Evolutionary conservation across 2,113 vertebrate species (phyloP).

Genomic region (Orthochromis malagaraziensis): DNA sequence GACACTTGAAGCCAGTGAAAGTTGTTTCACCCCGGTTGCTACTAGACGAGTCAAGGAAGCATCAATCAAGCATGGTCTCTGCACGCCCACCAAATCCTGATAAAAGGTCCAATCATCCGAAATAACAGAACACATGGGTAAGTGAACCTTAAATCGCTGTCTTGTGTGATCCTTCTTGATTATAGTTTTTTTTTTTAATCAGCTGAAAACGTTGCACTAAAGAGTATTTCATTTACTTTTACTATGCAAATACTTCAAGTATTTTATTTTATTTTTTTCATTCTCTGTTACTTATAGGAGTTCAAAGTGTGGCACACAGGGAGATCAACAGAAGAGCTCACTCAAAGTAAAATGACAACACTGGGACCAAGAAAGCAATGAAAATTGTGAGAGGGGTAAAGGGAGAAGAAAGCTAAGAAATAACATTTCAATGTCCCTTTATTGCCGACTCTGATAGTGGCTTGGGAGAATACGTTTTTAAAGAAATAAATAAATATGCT

Average conservation of each 20-base stretch:
- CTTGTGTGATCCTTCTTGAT: neutral
- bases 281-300: neutral
- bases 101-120: neutral
- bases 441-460: conserved; percentile 19
- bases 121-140: neutral
- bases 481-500: conserved; percentile 27
- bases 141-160: neutral
- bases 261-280: neutral
- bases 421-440: conserved; percentile 17
- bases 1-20: neutral
- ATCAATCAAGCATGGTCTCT: neutral
- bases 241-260: neutral
- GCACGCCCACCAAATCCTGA: neutral
- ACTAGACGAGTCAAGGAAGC: neutral
- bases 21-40: neutral
- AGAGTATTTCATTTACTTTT: neutral
- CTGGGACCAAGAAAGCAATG: neutral
- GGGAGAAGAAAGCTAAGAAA: neutral
- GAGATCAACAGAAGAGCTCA: neutral
- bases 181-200: neutral
- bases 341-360: neutral
- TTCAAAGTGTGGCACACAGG: neutral
- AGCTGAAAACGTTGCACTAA: neutral
- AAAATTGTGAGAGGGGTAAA: neutral
- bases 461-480: conserved; percentile 39